Percentiles rank a stretch among this genome's conserved stretches.
These are phyloP conservation scores for Ibidorhyncha struthersii DNA, from an alignment of 2,113 vertebrate species.

Conservation along the genomic window DNA sequence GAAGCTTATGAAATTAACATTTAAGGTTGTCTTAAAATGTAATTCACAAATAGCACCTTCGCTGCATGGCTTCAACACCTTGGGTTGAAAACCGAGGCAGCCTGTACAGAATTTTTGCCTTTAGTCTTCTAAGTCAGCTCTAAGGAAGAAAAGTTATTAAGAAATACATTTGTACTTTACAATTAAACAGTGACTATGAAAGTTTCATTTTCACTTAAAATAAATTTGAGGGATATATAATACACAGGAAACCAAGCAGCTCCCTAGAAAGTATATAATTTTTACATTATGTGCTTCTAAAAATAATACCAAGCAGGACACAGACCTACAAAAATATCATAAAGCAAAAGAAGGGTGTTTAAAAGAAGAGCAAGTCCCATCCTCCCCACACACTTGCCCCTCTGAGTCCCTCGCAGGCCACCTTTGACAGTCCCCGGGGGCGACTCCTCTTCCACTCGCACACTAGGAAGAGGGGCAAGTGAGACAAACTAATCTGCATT, in stretches of 20 bases:
- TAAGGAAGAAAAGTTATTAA: background rate
- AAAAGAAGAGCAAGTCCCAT: background rate
- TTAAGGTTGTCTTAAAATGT: background rate
- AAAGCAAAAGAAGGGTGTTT: background rate
- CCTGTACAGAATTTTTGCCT: background rate
- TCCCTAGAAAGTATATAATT: background rate
- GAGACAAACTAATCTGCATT: conserved; percentile 39
- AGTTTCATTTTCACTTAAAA: background rate
- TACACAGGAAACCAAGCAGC: background rate
- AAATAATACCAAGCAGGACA: background rate
- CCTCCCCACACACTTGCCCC: background rate
- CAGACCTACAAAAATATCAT: background rate
- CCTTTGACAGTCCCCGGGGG: background rate
- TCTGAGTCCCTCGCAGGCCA: background rate
- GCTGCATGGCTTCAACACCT: background rate
- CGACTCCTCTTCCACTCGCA: background rate
- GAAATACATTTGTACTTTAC: background rate
- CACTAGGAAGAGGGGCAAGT: background rate
- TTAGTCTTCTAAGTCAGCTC: background rate
- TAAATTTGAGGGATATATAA: background rate
- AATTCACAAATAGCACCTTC: background rate
- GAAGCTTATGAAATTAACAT: background rate
- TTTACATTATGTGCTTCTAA: background rate
- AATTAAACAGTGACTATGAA: background rate
- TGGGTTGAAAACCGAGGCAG: background rate